Conservation (phyloP, 2,888 invertebrate genomes). For the Acheta domesticus region DNA sequence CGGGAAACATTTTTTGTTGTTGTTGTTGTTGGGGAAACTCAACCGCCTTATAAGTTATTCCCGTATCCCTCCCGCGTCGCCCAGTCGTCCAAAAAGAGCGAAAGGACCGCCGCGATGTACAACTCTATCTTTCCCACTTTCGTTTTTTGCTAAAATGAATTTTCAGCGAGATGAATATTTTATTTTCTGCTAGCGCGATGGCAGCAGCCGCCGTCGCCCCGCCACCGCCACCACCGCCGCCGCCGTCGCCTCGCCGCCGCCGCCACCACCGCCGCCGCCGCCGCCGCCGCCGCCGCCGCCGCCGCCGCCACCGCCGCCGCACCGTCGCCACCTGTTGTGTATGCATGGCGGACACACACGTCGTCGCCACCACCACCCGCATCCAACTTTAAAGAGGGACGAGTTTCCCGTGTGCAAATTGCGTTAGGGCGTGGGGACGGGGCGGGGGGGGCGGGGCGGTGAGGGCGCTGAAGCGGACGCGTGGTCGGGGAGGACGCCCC, state of each 20-base stretch:
- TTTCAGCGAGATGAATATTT: not conserved
- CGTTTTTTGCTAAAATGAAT: slow-evolving; percentile 1
- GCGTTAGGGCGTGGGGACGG: not conserved
- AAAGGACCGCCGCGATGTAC: not conserved
- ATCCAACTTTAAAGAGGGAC: not conserved
- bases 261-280: no score
- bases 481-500: not conserved
- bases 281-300: no score
- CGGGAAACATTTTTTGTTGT: no score
- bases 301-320: not conserved
- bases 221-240: no score
- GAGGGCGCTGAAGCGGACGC: not conserved
- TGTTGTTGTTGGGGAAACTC: no score
- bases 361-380: not conserved
- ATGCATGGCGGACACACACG: slow-evolving; percentile 2
- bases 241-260: no score
- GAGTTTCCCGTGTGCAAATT: not conserved
- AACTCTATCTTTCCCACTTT: not conserved
- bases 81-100: not conserved
- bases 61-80: not conserved
- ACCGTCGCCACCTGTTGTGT: slow-evolving; percentile 7
- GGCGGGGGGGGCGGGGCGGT: not conserved
- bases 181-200: not conserved
- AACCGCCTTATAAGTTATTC: not conserved
- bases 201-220: no score